Percentiles rank a stretch among this genome's conserved stretches.
phyloP scores from a whole-genome alignment of 2,797 vertebrate species.

The Mormyrus hasselquistii region DNA sequence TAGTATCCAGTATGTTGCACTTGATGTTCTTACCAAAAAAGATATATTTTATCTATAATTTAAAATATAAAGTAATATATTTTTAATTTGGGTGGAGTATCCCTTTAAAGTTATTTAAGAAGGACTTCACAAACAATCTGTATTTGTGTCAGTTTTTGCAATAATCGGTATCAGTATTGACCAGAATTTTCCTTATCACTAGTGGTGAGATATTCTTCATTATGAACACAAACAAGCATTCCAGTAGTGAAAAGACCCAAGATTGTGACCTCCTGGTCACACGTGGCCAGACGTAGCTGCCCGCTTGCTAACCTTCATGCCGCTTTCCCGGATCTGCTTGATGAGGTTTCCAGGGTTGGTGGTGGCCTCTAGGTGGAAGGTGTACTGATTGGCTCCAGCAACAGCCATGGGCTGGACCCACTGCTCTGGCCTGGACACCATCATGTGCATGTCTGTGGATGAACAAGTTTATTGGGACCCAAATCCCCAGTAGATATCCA shows the following conservation, averaged over 20 bases:
- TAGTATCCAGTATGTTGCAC: too few relatives aligned
- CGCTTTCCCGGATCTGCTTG: slow-evolving; percentile 86
- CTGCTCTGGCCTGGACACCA: slow-evolving; percentile 91
- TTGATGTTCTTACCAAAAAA: too few relatives aligned
- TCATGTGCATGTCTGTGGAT: slow-evolving; percentile 92
- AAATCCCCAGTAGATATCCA: slow-evolving; percentile 4
- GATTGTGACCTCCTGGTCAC: background rate
- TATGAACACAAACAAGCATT: background rate
- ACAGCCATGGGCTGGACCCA: slow-evolving; percentile 96
- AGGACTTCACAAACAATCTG: background rate
- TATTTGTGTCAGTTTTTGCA: background rate
- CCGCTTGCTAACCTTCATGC: slow-evolving; percentile 79
- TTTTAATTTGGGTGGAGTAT: background rate
- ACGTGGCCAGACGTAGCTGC: too few relatives aligned
- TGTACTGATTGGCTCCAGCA: slow-evolving; percentile 91
- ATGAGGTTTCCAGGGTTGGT: slow-evolving; percentile 86
- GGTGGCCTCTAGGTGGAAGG: slow-evolving; percentile 87
- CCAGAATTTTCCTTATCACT: background rate
- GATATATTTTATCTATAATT: too few relatives aligned
- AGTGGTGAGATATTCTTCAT: background rate
- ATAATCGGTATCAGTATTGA: too few relatives aligned
- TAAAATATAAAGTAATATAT: too few relatives aligned
- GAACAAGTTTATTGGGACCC: background rate
- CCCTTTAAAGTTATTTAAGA: background rate
- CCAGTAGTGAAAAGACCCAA: background rate